Evolutionary conservation across 2,113 vertebrate genomes (phyloP).

Genomic region (Panthera tigris): DNA sequence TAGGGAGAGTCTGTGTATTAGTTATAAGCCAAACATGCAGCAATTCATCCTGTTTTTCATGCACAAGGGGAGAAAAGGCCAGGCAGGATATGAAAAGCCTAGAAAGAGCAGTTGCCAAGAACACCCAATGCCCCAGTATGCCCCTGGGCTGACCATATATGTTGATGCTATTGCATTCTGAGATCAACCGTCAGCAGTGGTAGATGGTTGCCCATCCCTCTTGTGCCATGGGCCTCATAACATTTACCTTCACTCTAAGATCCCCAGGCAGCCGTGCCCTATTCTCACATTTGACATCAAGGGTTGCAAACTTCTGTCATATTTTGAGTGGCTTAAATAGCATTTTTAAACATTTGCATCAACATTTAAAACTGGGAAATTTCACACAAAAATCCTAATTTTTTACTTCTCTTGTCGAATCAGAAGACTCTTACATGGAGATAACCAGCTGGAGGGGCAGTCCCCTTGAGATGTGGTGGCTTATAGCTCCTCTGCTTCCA

Average conservation of each 20-base stretch:
- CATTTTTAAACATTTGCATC: not conserved
- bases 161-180: not conserved
- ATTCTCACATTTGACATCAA: not conserved
- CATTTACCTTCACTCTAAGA: not conserved
- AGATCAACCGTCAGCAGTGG: not conserved
- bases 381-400: constrained; percentile 2
- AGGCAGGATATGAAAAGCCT: not conserved
- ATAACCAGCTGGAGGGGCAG: not conserved
- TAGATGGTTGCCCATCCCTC: not conserved
- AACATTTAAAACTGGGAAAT: not conserved
- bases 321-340: not conserved
- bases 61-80: not conserved
- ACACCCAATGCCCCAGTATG: fast-evolving
- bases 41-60: not conserved
- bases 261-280: not conserved
- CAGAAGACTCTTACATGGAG: not conserved
- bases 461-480: not conserved
- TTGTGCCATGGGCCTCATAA: not conserved
- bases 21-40: not conserved
- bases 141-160: fast-evolving
- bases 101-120: not conserved
- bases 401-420: not conserved
- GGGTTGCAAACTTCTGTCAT: not conserved
- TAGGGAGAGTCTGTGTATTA: not conserved
- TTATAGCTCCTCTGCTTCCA: not conserved